These are phyloP conservation scores for Girardia tigrina DNA, from an alignment of 2,888 invertebrate genomes.

Conservation along the genomic window DNA sequence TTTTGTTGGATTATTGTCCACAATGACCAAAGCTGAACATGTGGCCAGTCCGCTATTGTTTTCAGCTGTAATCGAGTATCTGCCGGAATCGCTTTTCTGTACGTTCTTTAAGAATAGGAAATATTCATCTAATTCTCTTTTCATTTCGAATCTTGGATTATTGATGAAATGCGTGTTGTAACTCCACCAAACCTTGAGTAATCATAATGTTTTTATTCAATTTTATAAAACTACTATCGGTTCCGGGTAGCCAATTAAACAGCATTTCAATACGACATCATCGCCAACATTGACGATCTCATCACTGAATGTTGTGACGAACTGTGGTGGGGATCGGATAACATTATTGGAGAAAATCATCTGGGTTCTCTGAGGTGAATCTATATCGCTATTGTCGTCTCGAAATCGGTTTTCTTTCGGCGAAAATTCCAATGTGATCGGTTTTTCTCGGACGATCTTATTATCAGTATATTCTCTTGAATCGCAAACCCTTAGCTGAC, in stretches of 20 bases:
- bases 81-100: slow-evolving; percentile 29
- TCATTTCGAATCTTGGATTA: slow-evolving; percentile 21
- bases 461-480: background rate
- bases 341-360: slow-evolving; percentile 32
- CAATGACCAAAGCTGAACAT: slow-evolving; percentile 36
- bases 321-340: slow-evolving; percentile 35
- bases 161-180: slow-evolving; percentile 35
- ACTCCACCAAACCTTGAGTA: slow-evolving; percentile 36
- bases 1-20: slow-evolving; percentile 27
- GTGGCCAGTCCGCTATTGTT: slow-evolving; percentile 36
- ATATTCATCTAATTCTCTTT: slow-evolving; percentile 24
- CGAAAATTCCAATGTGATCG: background rate
- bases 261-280: slow-evolving; percentile 33
- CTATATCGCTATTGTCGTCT: background rate
- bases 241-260: slow-evolving; percentile 28
- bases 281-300: slow-evolving; percentile 31
- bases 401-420: background rate
- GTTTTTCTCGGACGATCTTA: background rate
- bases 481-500: background rate
- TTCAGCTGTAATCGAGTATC: slow-evolving; percentile 37
- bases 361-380: background rate
- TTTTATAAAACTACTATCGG: slow-evolving; percentile 30
- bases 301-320: slow-evolving; percentile 34
- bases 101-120: slow-evolving; percentile 27
- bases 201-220: background rate